A percentile compares a stretch with the other conserved stretches of the same genome.
Conservation (phyloP, 92 coral and sea anemone species). For the Umimayanthus kanabou region DNA sequence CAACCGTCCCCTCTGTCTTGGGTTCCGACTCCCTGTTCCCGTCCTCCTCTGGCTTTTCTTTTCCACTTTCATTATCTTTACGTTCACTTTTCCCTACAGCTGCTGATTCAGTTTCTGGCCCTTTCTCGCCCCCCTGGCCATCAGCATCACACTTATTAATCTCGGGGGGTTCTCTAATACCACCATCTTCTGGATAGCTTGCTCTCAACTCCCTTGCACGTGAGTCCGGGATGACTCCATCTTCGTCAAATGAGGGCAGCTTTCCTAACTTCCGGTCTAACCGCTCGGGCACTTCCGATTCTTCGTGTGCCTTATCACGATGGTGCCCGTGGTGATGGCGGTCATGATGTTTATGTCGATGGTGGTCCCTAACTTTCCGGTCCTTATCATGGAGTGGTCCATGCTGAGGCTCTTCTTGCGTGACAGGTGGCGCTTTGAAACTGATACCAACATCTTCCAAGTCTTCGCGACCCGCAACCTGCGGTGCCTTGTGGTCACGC, state of each 20-base stretch:
- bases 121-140: not conserved
- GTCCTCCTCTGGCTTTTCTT: not conserved
- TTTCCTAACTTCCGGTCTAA: constrained; percentile 26
- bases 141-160: not conserved
- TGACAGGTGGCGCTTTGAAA: constrained; percentile 23
- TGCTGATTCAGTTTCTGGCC: not conserved
- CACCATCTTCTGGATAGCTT: not conserved
- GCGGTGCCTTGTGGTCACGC: constrained; percentile 30
- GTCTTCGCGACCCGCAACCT: not conserved
- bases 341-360: constrained; percentile 38
- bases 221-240: constrained; percentile 23
- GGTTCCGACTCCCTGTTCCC: not conserved
- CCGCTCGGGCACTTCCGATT: constrained; percentile 31
- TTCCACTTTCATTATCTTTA: not conserved
- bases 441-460: constrained; percentile 20
- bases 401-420: not conserved
- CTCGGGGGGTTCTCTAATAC: not conserved
- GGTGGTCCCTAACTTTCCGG: constrained; percentile 23
- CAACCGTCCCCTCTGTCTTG: not conserved
- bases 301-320: constrained; percentile 1
- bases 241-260: constrained; percentile 24
- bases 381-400: not conserved
- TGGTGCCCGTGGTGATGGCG: constrained; percentile 26
- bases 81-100: not conserved
- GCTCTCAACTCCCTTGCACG: constrained; percentile 17